Percentiles rank a stretch among this genome's conserved stretches.
Conservation (phyloP, 2,113 vertebrate genomes). For the Todiramphus saurophagus region DNA sequence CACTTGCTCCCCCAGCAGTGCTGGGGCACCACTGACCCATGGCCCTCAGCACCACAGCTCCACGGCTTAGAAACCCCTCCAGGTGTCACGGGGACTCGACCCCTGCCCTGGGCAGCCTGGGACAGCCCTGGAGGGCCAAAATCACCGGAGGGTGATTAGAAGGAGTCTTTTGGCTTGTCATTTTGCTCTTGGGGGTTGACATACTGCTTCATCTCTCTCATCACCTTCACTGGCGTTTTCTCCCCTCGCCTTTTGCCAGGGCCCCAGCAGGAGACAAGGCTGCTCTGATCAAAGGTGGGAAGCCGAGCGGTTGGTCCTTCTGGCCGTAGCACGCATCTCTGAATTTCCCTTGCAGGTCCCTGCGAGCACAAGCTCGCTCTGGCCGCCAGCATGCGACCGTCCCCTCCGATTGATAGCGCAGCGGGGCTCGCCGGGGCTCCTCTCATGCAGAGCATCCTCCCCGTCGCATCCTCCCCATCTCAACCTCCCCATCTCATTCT, state of each 20-base stretch:
- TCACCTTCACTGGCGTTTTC: fast-evolving
- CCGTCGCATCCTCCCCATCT: background rate
- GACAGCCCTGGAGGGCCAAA: background rate
- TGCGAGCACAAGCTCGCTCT: background rate
- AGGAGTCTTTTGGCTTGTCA: background rate
- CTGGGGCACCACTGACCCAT: no score
- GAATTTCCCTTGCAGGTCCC: background rate
- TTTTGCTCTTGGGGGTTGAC: background rate
- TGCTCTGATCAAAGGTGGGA: background rate
- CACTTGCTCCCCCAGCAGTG: no score
- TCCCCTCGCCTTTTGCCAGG: no score
- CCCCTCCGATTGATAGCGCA: background rate
- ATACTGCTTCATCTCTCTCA: background rate
- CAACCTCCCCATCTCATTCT: no score
- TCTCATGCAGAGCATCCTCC: background rate
- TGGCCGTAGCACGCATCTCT: background rate
- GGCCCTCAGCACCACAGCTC: no score
- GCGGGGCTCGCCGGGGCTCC: background rate
- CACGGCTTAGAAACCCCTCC: no score
- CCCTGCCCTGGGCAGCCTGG: no score
- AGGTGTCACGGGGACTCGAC: no score
- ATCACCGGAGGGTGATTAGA: background rate
- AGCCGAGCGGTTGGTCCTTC: background rate
- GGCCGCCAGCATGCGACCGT: background rate
- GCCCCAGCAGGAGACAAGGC: background rate